Percentiles rank a stretch among this genome's conserved stretches.
Conservation (phyloP, 2,113 vertebrate genomes). For the Aptenodytes patagonicus region DNA sequence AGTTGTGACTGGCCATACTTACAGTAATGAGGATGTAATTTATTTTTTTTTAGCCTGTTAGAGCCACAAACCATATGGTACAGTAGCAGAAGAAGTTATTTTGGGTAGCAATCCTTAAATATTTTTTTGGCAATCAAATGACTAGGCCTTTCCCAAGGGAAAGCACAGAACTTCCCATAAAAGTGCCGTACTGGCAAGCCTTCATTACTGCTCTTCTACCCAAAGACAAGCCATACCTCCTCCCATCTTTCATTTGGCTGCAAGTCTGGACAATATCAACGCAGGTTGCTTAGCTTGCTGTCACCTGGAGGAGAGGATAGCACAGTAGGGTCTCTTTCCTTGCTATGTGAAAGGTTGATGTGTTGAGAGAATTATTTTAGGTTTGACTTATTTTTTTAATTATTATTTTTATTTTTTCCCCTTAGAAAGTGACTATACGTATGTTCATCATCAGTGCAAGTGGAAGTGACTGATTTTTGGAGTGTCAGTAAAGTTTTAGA, state of each 20-base stretch:
- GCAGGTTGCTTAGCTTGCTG: background rate
- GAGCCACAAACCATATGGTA: constrained; percentile 9
- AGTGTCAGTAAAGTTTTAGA: rapidly evolving
- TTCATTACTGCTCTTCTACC: background rate
- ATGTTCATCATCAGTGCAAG: background rate
- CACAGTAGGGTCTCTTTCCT: background rate
- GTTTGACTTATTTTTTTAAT: background rate
- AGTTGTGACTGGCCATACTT: background rate
- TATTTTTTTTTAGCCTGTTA: background rate
- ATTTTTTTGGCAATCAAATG: background rate
- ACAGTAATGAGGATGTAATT: background rate
- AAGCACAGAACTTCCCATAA: background rate
- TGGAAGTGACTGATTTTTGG: background rate
- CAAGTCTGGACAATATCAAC: rapidly evolving
- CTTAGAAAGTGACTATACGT: background rate
- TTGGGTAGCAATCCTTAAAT: constrained; percentile 34
- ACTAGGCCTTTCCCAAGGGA: background rate
- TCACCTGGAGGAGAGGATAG: background rate
- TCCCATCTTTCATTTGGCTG: background rate
- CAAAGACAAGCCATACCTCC: background rate
- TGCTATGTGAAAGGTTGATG: background rate
- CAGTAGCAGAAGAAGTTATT: constrained; percentile 18
- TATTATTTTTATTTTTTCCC: background rate
- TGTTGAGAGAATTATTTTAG: background rate
- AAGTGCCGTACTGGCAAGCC: background rate